Evolutionary conservation across 2,113 vertebrate species (phyloP), one percentile per base, ranked within the genome.

Genomic region (Tragelaphus strepsiceros): DNA sequence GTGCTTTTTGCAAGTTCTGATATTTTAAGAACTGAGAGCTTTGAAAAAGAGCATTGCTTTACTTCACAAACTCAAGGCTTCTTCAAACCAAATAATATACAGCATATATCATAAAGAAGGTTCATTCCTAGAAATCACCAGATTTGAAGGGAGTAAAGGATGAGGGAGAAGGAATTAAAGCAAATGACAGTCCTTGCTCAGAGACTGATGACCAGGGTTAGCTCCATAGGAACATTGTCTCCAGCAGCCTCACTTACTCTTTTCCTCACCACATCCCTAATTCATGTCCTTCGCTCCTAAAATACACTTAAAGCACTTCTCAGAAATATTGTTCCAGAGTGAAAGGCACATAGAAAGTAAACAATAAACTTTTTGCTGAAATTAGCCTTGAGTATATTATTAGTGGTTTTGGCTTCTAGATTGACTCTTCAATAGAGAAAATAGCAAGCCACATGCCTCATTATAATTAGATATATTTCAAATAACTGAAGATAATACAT

Each of bases 11-110:
- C 62, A 87, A 24, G 39, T 96, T 94, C 51, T 83, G 56, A 39
- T 97, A 93, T 88, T 74, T 96, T 93, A 96, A 95, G 89, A 94
- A 95, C 81, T 61, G 56, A 62, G 81, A 96, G 81, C 67, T 98
- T 96, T 97, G 89, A 95, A 84, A 98, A 95, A 91, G 89, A 96
- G 83, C 49, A 62, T 89, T 87, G 67, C 83, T 95, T 84, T 88
- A 62, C 30, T 95, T 96, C 46, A 85, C 94, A 90, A 94, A 88
- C 54, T 88, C 35, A 90, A 71, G 77, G 3, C 53, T 96, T 46
- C 59, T 97, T 83, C 58, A 95, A 95, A 90, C 30, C 49, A 74
- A 90, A 39, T 84, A 89, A 91, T 88, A 80, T 83, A 74, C 13
- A 82, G 32, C 59, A 56, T 97, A 19, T 81, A 28, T 94, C 64